Evolutionary conservation across 2,797 vertebrate species (phyloP).

Genomic region (Platalea minor): DNA sequence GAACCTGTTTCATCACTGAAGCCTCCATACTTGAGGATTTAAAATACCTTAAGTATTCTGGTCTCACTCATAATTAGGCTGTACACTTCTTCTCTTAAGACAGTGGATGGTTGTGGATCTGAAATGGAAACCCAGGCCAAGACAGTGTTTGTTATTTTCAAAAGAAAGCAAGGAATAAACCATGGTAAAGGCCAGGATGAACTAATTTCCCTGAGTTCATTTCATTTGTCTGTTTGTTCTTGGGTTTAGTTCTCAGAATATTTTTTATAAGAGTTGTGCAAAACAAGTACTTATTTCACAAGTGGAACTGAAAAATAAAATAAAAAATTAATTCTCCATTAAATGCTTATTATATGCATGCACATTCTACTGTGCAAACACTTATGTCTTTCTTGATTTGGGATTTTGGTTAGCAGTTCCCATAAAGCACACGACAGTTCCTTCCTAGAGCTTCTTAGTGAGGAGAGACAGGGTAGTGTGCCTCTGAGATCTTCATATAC

Average conservation of each 20-base stretch:
- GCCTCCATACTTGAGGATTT: background rate
- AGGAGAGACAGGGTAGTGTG: background rate
- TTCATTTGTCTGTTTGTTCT: background rate
- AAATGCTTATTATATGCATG: background rate
- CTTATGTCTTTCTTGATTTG: background rate
- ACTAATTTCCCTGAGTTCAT: background rate
- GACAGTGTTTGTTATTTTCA: background rate
- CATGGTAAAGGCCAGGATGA: background rate
- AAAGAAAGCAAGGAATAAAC: background rate
- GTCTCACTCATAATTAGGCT: background rate
- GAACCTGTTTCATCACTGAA: background rate
- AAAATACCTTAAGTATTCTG: background rate
- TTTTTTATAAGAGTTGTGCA: background rate
- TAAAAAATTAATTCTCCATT: rapidly evolving
- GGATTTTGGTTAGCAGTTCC: background rate
- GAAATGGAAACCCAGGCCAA: background rate
- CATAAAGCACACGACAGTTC: background rate
- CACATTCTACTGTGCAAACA: background rate
- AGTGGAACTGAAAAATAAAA: background rate
- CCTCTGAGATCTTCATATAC: background rate
- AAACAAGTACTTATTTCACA: background rate
- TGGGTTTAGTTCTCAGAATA: background rate
- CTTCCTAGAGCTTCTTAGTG: background rate
- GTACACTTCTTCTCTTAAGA: background rate
- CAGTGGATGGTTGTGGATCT: background rate